A percentile compares a stretch with the other conserved stretches of the same genome.
Evolutionary conservation across 2,113 vertebrate species (phyloP).

Genomic region (Oryzias curvinotus): DNA sequence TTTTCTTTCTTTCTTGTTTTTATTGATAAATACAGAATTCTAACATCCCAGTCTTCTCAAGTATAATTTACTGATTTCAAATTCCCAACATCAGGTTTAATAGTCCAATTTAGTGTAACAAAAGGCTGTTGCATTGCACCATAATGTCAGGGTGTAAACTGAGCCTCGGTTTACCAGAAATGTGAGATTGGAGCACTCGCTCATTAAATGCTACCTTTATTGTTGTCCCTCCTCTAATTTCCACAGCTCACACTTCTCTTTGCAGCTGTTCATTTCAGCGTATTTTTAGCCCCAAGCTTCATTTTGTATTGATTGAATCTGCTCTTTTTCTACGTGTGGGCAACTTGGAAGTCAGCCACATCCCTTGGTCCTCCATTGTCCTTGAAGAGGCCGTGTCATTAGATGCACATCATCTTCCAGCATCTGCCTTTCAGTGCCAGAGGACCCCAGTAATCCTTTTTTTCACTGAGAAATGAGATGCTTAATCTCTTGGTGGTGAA

Average conservation of each 20-base stretch:
- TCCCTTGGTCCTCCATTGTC: conserved; percentile 51
- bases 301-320: conserved; percentile 71
- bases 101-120: too few relatives aligned
- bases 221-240: conserved; percentile 52
- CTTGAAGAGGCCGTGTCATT: conserved; percentile 60
- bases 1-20: too few relatives aligned
- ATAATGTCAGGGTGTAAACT: conserved; percentile 46
- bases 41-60: too few relatives aligned
- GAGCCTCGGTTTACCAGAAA: conserved; percentile 44
- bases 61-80: too few relatives aligned
- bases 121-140: background rate
- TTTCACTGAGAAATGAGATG: background rate
- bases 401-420: conserved; percentile 40
- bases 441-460: background rate
- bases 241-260: conserved; percentile 58
- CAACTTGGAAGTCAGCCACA: conserved; percentile 57
- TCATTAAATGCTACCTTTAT: conserved; percentile 53
- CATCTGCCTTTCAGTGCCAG: background rate
- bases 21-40: too few relatives aligned
- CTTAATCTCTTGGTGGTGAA: conserved; percentile 1
- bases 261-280: conserved; percentile 32
- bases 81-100: too few relatives aligned
- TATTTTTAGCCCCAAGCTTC: conserved; percentile 68
- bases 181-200: conserved; percentile 54
- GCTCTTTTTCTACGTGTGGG: conserved; percentile 46